These are phyloP conservation scores for Melanotaenia trifasciata DNA, from an alignment of 2,797 vertebrate genomes.

Conservation along the genomic window DNA sequence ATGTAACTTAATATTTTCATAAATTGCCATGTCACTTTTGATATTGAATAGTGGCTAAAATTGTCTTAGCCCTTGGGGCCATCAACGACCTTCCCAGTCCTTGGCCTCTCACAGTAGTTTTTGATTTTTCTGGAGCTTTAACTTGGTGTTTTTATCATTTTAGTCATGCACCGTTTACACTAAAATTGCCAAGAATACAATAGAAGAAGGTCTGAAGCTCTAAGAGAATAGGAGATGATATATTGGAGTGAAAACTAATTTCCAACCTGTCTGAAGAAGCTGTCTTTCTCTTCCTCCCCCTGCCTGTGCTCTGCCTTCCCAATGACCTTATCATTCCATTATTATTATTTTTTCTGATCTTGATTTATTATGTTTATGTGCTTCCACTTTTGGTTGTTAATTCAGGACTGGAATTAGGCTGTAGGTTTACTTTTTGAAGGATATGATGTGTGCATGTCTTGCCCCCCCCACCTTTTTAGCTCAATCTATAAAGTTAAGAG, in stretches of 20 bases:
- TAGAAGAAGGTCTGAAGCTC: slow-evolving; percentile 66
- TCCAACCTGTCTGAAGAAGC: slow-evolving; percentile 78
- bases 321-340: slow-evolving; percentile 78
- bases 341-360: slow-evolving; percentile 80
- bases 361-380: slow-evolving; percentile 81
- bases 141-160: slow-evolving; percentile 80
- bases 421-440: slow-evolving; percentile 51
- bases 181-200: slow-evolving; percentile 71
- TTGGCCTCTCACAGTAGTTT: slow-evolving; percentile 61
- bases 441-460: slow-evolving; percentile 36
- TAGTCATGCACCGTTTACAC: slow-evolving; percentile 76
- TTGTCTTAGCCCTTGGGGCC: slow-evolving; percentile 64
- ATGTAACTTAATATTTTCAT: slow-evolving; percentile 60
- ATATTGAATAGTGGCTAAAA: slow-evolving; percentile 67
- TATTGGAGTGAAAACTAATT: slow-evolving; percentile 85
- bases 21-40: slow-evolving; percentile 63
- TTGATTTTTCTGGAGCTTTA: slow-evolving; percentile 73
- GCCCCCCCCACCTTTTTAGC: neutral
- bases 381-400: slow-evolving; percentile 68
- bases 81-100: slow-evolving; percentile 64
- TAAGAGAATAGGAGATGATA: slow-evolving; percentile 81
- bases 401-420: slow-evolving; percentile 52
- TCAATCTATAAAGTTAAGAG: slow-evolving; percentile 34
- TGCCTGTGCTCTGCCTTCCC: slow-evolving; percentile 67
- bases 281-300: slow-evolving; percentile 52